These are phyloP conservation scores for Pangasius mekongensis DNA, from an alignment of 2,797 vertebrate genomes.

Conservation along the genomic window DNA sequence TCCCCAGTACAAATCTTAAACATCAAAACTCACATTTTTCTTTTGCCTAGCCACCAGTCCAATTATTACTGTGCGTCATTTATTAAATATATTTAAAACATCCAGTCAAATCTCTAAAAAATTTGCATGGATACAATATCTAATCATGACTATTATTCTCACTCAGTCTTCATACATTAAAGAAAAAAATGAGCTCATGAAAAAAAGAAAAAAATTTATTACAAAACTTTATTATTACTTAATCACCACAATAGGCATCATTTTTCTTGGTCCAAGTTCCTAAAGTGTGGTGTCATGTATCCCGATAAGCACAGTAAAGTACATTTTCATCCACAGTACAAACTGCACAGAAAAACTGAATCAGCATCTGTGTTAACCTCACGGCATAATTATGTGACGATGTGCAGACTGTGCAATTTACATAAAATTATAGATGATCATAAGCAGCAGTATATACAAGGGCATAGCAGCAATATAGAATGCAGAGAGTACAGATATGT, in stretches of 20 bases:
- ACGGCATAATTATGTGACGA: neutral
- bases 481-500: neutral
- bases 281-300: neutral
- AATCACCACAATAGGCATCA: too few relatives aligned
- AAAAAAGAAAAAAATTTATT: neutral
- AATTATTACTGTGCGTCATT: neutral
- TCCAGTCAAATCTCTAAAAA: neutral
- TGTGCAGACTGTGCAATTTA: conserved; percentile 5
- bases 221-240: too few relatives aligned
- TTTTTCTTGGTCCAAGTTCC: too few relatives aligned
- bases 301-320: neutral
- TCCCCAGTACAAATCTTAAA: neutral
- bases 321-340: neutral
- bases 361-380: neutral
- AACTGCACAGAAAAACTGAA: neutral
- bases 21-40: neutral
- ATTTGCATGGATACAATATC: neutral
- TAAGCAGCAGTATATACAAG: neutral
- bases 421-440: conserved; percentile 4
- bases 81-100: neutral
- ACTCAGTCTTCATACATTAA: neutral
- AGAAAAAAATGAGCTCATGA: neutral
- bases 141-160: neutral
- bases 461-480: neutral
- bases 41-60: neutral